Conservation (phyloP, 2,888 invertebrate genomes). For the Charanyca ferruginea region DNA sequence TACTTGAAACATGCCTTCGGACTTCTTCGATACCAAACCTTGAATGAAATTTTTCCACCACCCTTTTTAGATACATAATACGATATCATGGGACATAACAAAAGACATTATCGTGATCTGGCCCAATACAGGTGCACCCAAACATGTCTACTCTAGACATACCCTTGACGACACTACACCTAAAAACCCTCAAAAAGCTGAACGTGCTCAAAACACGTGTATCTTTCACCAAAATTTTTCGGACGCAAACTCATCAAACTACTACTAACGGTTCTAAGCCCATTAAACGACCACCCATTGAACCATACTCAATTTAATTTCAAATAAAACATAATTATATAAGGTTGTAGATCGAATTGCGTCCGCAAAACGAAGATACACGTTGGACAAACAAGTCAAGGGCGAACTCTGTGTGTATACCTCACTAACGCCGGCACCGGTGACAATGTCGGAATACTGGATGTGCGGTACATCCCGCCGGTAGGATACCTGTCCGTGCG, state of each 20-base stretch:
- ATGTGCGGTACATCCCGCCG: slow-evolving; percentile 96
- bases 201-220: slow-evolving; percentile 78
- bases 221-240: slow-evolving; percentile 64
- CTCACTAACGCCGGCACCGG: slow-evolving; percentile 93
- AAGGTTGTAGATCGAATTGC: slow-evolving; percentile 66
- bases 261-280: not conserved
- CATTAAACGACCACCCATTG: not conserved
- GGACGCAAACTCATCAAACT: slow-evolving; percentile 71
- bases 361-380: slow-evolving; percentile 71
- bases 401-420: slow-evolving; percentile 89
- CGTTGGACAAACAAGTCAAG: slow-evolving; percentile 77
- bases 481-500: slow-evolving; percentile 90
- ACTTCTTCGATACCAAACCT: slow-evolving; percentile 45
- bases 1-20: slow-evolving; percentile 68
- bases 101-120: slow-evolving; percentile 61
- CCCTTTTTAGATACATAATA: slow-evolving; percentile 55
- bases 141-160: slow-evolving; percentile 66
- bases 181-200: slow-evolving; percentile 77
- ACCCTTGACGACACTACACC: slow-evolving; percentile 74
- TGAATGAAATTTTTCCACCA: slow-evolving; percentile 47
- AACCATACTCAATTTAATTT: not conserved
- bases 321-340: not conserved
- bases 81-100: slow-evolving; percentile 37
- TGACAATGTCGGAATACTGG: slow-evolving; percentile 97
- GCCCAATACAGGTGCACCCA: slow-evolving; percentile 73